Conservation (phyloP, 2,888 invertebrate genomes). For the Micropterix aruncella region DNA sequence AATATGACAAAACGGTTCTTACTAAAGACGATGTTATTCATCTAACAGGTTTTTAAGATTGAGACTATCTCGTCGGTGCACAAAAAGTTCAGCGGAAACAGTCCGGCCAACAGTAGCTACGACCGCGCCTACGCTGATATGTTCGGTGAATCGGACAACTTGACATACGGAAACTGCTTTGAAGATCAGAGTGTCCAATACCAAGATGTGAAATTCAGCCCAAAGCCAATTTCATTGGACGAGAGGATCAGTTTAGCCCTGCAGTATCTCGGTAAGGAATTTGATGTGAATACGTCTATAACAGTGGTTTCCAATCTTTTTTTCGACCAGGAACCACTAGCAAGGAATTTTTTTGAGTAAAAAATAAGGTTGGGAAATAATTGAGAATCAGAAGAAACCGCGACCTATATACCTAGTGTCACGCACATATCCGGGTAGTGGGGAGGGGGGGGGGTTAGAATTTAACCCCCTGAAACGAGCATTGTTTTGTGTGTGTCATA, state of each 20-base stretch:
- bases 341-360: not conserved
- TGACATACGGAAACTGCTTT: conserved; percentile 35
- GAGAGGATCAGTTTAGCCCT: conserved; percentile 25
- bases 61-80: conserved; percentile 25
- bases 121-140: conserved; percentile 33
- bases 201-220: conserved; percentile 1
- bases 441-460: too few relatives aligned
- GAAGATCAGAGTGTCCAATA: conserved; percentile 10
- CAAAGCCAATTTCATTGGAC: conserved; percentile 18
- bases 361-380: too few relatives aligned
- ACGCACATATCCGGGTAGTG: too few relatives aligned
- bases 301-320: not conserved
- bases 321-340: not conserved
- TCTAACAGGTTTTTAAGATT: conserved; percentile 27
- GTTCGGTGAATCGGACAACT: conserved; percentile 30
- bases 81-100: conserved; percentile 13
- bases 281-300: not conserved
- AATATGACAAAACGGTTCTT: too few relatives aligned
- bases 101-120: conserved; percentile 16
- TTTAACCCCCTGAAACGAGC: too few relatives aligned
- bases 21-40: too few relatives aligned
- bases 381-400: too few relatives aligned
- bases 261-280: conserved; percentile 21
- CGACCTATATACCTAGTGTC: too few relatives aligned
- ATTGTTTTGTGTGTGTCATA: too few relatives aligned